Percentiles rank a stretch among this genome's conserved stretches.
Evolutionary conservation across 2,888 invertebrate genomes (phyloP).

Genomic region (Pyrrhia umbra): DNA sequence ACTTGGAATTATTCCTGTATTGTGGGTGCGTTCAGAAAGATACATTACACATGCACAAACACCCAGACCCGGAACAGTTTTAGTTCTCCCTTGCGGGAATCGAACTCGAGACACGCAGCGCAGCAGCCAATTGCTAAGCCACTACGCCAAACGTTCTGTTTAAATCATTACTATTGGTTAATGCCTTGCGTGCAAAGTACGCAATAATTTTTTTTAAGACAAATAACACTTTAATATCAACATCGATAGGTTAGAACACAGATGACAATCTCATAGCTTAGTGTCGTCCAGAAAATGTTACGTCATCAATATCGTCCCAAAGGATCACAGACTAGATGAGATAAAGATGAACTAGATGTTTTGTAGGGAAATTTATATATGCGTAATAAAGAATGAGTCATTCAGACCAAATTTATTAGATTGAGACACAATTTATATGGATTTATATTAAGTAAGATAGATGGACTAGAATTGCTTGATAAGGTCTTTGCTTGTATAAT

Average conservation of each 20-base stretch:
- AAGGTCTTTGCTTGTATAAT: conserved; percentile 4
- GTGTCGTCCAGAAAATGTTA: conserved; percentile 16
- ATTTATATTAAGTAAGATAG: conserved; percentile 28
- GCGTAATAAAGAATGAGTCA: conserved; percentile 22
- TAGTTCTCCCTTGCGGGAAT: no score
- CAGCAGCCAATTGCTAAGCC: no score
- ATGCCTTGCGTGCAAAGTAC: no score
- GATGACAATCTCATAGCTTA: conserved; percentile 23
- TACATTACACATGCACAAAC: no score
- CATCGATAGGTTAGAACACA: not conserved
- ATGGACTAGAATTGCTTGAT: conserved; percentile 13
- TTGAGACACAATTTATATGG: conserved; percentile 13
- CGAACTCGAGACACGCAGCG: no score
- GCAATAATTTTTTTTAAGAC: not conserved
- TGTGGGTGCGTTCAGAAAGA: no score
- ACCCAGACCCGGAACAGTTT: no score
- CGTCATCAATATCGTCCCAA: conserved; percentile 26
- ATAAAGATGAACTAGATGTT: conserved; percentile 30
- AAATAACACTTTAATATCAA: conserved; percentile 4
- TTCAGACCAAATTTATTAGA: conserved; percentile 8
- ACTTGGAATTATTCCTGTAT: no score
- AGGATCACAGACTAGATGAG: conserved; percentile 15
- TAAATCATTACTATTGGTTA: no score
- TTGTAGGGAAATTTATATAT: conserved; percentile 20
- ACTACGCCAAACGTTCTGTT: no score